Evolutionary conservation across 2,888 invertebrate genomes (phyloP).

Genomic region (Aphodius granarius): DNA sequence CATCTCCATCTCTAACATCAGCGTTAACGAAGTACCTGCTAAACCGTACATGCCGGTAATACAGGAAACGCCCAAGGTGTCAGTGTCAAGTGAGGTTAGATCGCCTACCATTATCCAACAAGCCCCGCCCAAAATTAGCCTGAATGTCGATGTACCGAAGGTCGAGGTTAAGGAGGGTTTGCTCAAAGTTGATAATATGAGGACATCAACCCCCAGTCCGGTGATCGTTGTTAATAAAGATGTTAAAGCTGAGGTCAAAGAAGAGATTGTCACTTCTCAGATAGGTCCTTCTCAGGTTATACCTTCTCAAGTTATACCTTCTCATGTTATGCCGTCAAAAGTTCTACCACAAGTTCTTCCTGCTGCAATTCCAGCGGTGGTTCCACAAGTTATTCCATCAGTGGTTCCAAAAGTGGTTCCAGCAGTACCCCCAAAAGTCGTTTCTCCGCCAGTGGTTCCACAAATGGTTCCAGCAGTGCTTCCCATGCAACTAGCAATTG

Average conservation of each 20-base stretch:
- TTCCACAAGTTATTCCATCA: slow-evolving; percentile 26
- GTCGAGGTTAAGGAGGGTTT: slow-evolving; percentile 3
- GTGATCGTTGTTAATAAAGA: slow-evolving; percentile 50
- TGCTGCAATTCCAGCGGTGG: slow-evolving; percentile 27
- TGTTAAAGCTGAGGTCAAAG: slow-evolving; percentile 25
- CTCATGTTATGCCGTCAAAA: not conserved
- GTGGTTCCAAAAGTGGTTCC: slow-evolving; percentile 29
- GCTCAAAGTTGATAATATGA: slow-evolving; percentile 29
- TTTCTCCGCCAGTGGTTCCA: not conserved
- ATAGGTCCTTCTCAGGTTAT: too few species aligned
- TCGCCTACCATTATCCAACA: slow-evolving; percentile 28
- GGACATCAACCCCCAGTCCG: slow-evolving; percentile 54
- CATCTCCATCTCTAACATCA: slow-evolving; percentile 15
- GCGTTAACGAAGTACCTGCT: slow-evolving; percentile 8
- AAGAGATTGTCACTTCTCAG: too few species aligned
- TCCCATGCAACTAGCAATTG: slow-evolving; percentile 38
- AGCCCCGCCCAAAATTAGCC: not conserved
- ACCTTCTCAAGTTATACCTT: not conserved
- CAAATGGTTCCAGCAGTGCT: not conserved
- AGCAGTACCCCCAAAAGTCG: slow-evolving; percentile 6
- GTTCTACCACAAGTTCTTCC: not conserved
- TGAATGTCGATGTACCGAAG: not conserved
- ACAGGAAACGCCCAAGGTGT: slow-evolving; percentile 43
- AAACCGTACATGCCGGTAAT: slow-evolving; percentile 45
- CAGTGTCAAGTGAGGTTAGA: slow-evolving; percentile 28